Conservation (phyloP, 2,113 vertebrate genomes). For the Hiodon alosoides region DNA sequence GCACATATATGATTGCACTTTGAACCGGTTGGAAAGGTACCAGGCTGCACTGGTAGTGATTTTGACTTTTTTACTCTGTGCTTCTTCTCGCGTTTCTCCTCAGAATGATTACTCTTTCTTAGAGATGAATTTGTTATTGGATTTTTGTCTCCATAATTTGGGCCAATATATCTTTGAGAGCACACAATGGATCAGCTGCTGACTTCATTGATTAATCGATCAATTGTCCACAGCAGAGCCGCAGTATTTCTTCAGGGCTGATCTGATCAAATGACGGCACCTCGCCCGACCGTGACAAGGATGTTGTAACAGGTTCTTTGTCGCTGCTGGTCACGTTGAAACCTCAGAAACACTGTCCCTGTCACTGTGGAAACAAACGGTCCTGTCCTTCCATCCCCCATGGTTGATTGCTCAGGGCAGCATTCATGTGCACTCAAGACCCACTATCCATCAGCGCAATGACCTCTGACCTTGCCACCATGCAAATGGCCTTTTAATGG, state of each 20-base stretch:
- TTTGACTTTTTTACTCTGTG: background rate
- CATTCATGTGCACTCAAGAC: constrained; percentile 13
- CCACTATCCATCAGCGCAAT: constrained; percentile 20
- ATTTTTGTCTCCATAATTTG: constrained; percentile 38
- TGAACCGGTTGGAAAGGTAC: background rate
- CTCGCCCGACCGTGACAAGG: constrained; percentile 30
- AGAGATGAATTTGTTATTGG: constrained; percentile 12
- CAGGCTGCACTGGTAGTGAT: background rate
- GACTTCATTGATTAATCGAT: constrained; percentile 64
- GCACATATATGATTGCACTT: background rate
- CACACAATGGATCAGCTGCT: constrained; percentile 52
- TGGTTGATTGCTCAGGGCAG: constrained; percentile 9
- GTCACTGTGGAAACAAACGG: constrained; percentile 43
- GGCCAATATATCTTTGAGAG: constrained; percentile 39
- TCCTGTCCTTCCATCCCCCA: constrained; percentile 6
- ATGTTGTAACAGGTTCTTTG: constrained; percentile 47
- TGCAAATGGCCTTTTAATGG: constrained; percentile 22
- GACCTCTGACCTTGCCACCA: constrained; percentile 21
- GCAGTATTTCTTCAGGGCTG: constrained; percentile 25
- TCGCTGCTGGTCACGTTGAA: constrained; percentile 38
- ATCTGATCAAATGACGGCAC: constrained; percentile 34
- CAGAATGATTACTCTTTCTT: background rate
- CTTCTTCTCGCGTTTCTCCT: background rate
- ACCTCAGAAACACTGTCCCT: constrained; percentile 17
- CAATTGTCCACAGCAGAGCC: constrained; percentile 38